These are phyloP conservation scores for Coregonus ussuriensis DNA, from an alignment of 2,797 vertebrate genomes.

Conservation along the genomic window DNA sequence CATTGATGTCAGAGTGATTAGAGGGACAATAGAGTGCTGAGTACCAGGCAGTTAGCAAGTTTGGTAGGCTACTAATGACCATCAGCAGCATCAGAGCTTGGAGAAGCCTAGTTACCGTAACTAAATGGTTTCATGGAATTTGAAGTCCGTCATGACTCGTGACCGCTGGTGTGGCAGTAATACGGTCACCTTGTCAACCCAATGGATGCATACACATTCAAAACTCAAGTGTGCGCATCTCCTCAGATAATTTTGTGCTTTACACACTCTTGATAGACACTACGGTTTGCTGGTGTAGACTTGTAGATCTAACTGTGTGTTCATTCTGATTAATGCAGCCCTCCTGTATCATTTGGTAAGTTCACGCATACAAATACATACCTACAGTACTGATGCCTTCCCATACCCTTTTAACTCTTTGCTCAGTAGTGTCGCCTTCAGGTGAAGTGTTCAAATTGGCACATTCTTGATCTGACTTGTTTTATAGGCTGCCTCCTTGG, in stretches of 20 bases:
- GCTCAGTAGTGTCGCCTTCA: neutral
- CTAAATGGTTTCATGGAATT: too few relatives aligned
- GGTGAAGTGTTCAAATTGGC: neutral
- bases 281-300: conserved; percentile 43
- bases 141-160: too few relatives aligned
- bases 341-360: conserved; percentile 86
- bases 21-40: too few relatives aligned
- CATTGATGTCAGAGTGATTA: too few relatives aligned
- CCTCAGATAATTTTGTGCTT: neutral
- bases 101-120: too few relatives aligned
- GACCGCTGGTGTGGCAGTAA: too few relatives aligned
- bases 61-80: too few relatives aligned
- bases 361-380: conserved; percentile 66
- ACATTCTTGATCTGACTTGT: neutral
- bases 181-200: too few relatives aligned
- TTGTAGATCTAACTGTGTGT: conserved; percentile 74
- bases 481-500: neutral
- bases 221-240: neutral
- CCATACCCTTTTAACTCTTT: neutral
- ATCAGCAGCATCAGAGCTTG: too few relatives aligned
- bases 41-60: too few relatives aligned
- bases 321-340: conserved; percentile 81
- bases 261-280: conserved; percentile 24
- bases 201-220: neutral
- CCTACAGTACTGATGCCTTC: neutral